Evolutionary conservation across 2,797 vertebrate genomes (phyloP), one percentile per base, ranked within the genome.

Genomic region (Rhinella marina): DNA sequence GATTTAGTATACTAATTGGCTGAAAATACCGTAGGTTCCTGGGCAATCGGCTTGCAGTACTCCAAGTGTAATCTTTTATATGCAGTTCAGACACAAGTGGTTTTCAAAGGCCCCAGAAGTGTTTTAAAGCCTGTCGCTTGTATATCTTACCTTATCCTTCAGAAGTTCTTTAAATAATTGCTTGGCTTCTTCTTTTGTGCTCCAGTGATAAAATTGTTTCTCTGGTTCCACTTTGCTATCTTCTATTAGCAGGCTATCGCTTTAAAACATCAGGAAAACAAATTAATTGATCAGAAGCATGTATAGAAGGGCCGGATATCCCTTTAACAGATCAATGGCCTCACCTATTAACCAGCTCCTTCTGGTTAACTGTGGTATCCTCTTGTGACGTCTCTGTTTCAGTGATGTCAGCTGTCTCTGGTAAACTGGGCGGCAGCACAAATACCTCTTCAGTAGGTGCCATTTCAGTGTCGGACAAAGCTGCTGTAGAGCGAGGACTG

Each of bases 111-210:
- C 7, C 19, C 59, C 52, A 54, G 11, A 54, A 61, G 19, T 61
- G 6, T 61, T 61, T 61, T 9, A 61, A 6, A 61, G 19, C 59
- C 19, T 4, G 16, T 9, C 16, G 1, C 59, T 14, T 62, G 61
- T 62, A 17, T 50, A 9, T 2, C 68, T 84, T 87, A 95, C 94
- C 94, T 95, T 95, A 66, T 95, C 94, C 86, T 93, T 93, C 59
- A 95, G 92, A 85, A 95, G 91, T 50, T 95, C 94, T 90, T 95
- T 95, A 88, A 95, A 95, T 32, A 92, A 93, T 87, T 94, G 94
- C 48, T 94, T 95, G 73, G 94, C 94, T 85, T 95, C 94, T 81
- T 95, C 94, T 61, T 94, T 93, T 88, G 90, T 94, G 91, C 90
- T 94, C 94, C 93, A 94, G 87, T 90, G 93, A 88, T 92, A 91